These are phyloP conservation scores for Drosophila gaucha DNA, from an alignment of 2,888 invertebrate genomes.

Conservation along the genomic window DNA sequence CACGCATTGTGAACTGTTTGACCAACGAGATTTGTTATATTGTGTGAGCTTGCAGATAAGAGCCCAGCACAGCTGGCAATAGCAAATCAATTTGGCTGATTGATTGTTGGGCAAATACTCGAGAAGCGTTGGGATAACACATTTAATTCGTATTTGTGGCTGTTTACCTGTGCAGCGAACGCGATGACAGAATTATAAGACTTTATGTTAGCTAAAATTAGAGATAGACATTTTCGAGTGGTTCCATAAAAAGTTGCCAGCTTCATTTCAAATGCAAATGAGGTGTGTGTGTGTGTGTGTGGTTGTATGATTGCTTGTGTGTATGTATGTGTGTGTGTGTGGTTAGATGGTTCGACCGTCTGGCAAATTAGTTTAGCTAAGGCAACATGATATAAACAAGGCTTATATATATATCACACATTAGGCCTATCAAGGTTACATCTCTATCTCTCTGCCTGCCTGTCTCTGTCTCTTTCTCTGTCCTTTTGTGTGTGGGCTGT, in stretches of 20 bases:
- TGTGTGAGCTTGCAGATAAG: slow-evolving; percentile 11
- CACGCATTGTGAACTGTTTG: slow-evolving; percentile 1
- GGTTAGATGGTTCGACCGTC: slow-evolving; percentile 7
- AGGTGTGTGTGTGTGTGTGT: slow-evolving; percentile 10
- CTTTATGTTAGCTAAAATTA: slow-evolving; percentile 8
- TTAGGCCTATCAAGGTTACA: slow-evolving; percentile 38
- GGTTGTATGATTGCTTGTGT: slow-evolving; percentile 2
- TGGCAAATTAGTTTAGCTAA: slow-evolving; percentile 67
- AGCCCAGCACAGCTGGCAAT: slow-evolving; percentile 21
- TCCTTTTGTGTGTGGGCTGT: slow-evolving; percentile 14
- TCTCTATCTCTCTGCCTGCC: not conserved
- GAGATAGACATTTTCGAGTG: slow-evolving; percentile 44
- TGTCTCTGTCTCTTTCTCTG: not conserved
- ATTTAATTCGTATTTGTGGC: slow-evolving; percentile 30
- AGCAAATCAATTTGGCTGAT: slow-evolving; percentile 53
- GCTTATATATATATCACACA: slow-evolving; percentile 61
- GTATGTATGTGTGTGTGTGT: slow-evolving; percentile 8
- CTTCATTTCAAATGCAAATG: slow-evolving; percentile 79
- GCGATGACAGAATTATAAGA: slow-evolving; percentile 35
- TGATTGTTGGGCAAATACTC: slow-evolving; percentile 54
- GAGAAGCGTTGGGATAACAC: slow-evolving; percentile 15
- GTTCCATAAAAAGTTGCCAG: slow-evolving; percentile 65
- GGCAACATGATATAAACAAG: slow-evolving; percentile 42
- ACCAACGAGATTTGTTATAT: slow-evolving; percentile 39
- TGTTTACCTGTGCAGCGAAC: slow-evolving; percentile 35